phyloP scores from a whole-genome alignment of 2,888 invertebrate genomes.

The Apomyelois bistriatella region DNA sequence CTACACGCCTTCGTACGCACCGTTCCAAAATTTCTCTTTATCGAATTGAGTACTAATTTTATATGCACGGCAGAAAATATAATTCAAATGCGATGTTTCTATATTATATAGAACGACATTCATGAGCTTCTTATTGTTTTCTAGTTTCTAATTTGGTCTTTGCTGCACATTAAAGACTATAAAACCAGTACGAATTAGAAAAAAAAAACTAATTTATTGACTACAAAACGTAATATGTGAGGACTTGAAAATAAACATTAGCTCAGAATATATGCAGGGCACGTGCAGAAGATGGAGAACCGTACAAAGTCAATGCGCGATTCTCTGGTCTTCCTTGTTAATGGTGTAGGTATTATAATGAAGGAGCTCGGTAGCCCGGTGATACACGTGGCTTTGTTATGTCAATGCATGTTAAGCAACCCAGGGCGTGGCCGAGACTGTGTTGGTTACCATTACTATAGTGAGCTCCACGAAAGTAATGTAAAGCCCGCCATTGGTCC shows the following conservation, averaged over 20 bases:
- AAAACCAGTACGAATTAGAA: not conserved
- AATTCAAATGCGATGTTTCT: too few relatives aligned
- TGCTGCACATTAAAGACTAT: not conserved
- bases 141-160: not conserved
- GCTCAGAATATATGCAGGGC: conserved; percentile 2
- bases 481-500: too few relatives aligned
- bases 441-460: too few relatives aligned
- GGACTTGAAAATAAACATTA: not conserved
- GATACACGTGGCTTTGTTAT: too few relatives aligned
- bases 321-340: not conserved
- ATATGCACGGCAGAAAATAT: conserved; percentile 49
- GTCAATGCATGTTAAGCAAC: too few relatives aligned
- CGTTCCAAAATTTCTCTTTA: conserved; percentile 38
- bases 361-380: too few relatives aligned
- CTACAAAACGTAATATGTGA: too few relatives aligned
- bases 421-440: too few relatives aligned
- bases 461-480: too few relatives aligned
- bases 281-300: conserved; percentile 24
- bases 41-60: conserved; percentile 43
- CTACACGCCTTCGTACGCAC: not conserved
- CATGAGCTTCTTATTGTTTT: too few relatives aligned
- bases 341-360: not conserved
- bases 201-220: not conserved
- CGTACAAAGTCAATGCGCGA: conserved; percentile 11
- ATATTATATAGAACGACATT: not conserved